Evolutionary conservation across 2,888 invertebrate genomes (phyloP), one percentile per base, ranked within the genome.

Genomic region (Seira sanloemensis): DNA sequence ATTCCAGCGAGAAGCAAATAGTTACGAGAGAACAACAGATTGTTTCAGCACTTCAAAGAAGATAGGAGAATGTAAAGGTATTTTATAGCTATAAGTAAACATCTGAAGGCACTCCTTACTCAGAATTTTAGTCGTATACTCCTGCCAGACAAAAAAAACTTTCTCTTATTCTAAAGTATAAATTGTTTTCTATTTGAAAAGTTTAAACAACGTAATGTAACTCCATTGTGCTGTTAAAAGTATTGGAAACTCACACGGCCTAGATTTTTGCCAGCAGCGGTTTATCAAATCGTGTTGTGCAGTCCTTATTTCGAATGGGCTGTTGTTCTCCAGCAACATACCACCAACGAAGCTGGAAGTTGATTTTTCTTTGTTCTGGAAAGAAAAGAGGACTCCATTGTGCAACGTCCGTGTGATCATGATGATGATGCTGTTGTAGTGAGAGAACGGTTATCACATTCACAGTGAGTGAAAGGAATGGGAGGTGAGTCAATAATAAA

Each of bases 241-340:
- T 37, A 37, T n/a, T 50, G 50, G n/a, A 50, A 50, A 50, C 50
- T n/a, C 50, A 50, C 21, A 62, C 62, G 62, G 62, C 62, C 62
- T n/a, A 62, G 62, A 62, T 62, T n/a, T n/a, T 62, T 62, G 62
- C 62, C 62, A 62, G 21, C 19, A 62, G 62, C 62, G 62, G 62
- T 62, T 62, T 62, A 9, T 62, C 62, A 62, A 62, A 62, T 62
- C 62, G 23, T 62, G 62, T 21, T 62, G 62, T 62, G 21, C 62
- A 62, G 21, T 21, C 19, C 21, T 62, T 21, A 7, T 62, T 62
- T 12, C 62, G n/a, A 62, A n/a, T 23, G 62, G 58, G 62, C 16
- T 62, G 9, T 62, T 62, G 2, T 62, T 62, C 21, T 7, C 21
- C 21, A n/a, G n/a, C n/a, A 2, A 62, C 62, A 62, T 62, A 62